Percentiles rank a stretch among this genome's conserved stretches.
Evolutionary conservation across 37 sponge, comb jelly and placozoan genomes (phyloP).

Genomic region (Tethya wilhelma): DNA sequence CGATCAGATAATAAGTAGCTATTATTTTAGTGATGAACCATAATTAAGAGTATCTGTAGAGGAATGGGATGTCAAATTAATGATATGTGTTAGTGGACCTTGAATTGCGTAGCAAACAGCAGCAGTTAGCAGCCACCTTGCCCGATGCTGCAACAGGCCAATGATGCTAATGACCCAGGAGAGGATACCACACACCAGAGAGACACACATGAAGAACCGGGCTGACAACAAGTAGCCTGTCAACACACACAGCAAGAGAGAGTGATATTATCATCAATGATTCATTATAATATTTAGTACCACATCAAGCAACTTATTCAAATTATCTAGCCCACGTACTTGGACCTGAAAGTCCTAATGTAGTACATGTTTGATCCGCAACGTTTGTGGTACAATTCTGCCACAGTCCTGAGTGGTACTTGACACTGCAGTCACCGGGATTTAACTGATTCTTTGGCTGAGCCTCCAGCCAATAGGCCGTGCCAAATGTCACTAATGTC

Average conservation of each 20-base stretch:
- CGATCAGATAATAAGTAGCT: neutral
- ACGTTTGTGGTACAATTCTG: slow-evolving; percentile 40
- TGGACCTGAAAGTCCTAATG: slow-evolving; percentile 2
- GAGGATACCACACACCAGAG: slow-evolving; percentile 38
- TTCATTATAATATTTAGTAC: neutral
- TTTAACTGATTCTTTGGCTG: too few relatives aligned
- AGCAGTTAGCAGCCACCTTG: slow-evolving; percentile 24
- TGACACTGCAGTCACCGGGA: neutral
- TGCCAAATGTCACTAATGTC: slow-evolving; percentile 51
- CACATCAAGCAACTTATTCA: too few relatives aligned
- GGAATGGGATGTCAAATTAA: neutral
- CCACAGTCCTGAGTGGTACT: slow-evolving; percentile 54
- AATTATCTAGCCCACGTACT: too few relatives aligned
- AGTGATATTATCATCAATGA: neutral
- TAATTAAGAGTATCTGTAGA: neutral
- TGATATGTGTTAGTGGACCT: slow-evolving; percentile 14
- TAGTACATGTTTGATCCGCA: neutral
- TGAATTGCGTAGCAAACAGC: slow-evolving; percentile 19
- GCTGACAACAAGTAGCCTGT: slow-evolving; percentile 21
- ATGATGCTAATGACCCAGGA: slow-evolving; percentile 50
- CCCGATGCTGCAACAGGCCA: slow-evolving; percentile 38
- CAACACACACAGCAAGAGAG: neutral
- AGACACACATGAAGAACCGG: slow-evolving; percentile 41
- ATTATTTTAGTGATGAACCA: too few relatives aligned
- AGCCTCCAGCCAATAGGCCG: slow-evolving; percentile 41